A percentile compares a stretch with the other conserved stretches of the same genome.
phyloP scores from a whole-genome alignment of 2,797 vertebrate species.

The Cyprinella venusta region DNA sequence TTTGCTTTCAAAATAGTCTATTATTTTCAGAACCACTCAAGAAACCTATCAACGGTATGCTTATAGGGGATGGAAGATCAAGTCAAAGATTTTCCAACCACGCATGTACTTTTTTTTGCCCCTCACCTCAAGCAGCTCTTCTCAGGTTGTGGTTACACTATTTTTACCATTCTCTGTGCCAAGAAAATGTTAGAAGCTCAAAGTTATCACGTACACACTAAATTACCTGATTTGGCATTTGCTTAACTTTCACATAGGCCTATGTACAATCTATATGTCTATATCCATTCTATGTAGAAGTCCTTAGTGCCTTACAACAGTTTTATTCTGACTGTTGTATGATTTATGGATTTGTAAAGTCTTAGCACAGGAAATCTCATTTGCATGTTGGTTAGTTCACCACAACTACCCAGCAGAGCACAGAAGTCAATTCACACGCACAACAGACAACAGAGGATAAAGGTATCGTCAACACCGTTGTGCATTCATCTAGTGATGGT shows the following conservation, averaged over 20 bases:
- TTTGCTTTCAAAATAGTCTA: background rate
- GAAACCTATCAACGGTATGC: background rate
- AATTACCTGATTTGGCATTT: background rate
- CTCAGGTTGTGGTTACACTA: conserved; percentile 55
- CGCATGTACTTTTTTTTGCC: background rate
- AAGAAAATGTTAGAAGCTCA: conserved; percentile 26
- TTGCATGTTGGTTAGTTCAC: conserved; percentile 26
- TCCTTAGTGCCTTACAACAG: background rate
- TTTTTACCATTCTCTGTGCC: conserved; percentile 62
- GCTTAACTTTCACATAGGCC: background rate
- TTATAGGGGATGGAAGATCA: background rate
- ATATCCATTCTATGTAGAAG: background rate
- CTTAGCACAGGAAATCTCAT: conserved; percentile 26
- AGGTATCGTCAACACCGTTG: background rate
- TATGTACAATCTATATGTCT: background rate
- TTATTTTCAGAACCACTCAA: background rate
- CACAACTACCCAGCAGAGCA: conserved; percentile 1
- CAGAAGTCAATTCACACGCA: background rate
- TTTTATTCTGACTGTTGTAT: background rate
- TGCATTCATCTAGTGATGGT: background rate
- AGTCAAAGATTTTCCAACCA: conserved; percentile 25
- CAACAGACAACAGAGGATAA: background rate
- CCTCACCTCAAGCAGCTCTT: conserved; percentile 28
- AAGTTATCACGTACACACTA: background rate
- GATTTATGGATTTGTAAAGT: background rate